These are phyloP conservation scores for Lamproptera curius DNA, from an alignment of 2,888 invertebrate species.

Conservation along the genomic window DNA sequence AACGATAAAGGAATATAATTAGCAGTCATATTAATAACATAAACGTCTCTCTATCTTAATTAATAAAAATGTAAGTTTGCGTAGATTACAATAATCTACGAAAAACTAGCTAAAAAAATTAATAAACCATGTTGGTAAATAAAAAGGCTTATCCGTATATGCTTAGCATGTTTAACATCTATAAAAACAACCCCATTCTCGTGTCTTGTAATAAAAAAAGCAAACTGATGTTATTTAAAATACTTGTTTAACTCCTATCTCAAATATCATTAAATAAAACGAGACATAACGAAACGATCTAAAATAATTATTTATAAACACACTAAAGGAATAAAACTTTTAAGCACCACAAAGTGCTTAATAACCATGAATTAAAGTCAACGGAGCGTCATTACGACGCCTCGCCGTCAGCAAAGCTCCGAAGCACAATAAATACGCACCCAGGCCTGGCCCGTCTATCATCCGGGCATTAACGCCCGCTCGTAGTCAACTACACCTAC, in stretches of 20 bases:
- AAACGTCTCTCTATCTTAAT: no score
- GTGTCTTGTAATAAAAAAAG: slow-evolving; percentile 1
- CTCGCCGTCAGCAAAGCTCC: slow-evolving; percentile 11
- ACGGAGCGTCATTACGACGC: slow-evolving; percentile 17
- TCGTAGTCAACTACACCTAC: slow-evolving; percentile 39
- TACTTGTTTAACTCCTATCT: neutral
- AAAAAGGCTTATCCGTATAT: no score
- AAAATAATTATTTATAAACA: slow-evolving; percentile 19
- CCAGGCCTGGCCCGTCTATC: slow-evolving; percentile 23
- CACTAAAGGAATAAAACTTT: slow-evolving; percentile 18
- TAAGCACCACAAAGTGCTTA: slow-evolving; percentile 17
- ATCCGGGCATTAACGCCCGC: slow-evolving; percentile 32
- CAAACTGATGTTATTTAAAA: neutral
- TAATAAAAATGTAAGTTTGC: no score
- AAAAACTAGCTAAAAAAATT: no score
- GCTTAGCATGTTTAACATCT: no score
- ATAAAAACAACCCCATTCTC: no score
- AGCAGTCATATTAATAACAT: no score
- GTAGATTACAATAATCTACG: no score
- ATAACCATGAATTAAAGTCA: slow-evolving; percentile 20
- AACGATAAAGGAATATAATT: no score
- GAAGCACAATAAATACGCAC: slow-evolving; percentile 24
- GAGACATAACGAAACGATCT: slow-evolving; percentile 5
- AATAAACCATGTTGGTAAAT: no score
- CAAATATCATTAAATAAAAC: neutral